Evolutionary conservation across 2,888 invertebrate genomes (phyloP).

Genomic region (Lasiommata megera): DNA sequence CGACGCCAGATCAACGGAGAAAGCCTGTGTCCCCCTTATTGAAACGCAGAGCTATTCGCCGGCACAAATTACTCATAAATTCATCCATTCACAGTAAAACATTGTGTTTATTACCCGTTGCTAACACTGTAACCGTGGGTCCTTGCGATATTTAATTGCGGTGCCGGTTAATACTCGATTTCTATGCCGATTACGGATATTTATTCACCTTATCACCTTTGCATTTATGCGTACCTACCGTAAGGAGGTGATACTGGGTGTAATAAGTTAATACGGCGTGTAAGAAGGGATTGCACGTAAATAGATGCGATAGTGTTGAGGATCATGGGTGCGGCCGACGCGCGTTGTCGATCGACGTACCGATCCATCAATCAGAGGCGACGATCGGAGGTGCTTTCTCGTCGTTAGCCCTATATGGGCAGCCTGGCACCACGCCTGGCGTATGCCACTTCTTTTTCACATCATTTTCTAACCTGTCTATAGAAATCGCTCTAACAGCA

Average conservation of each 20-base stretch:
- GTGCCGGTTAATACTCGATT: conserved; percentile 49
- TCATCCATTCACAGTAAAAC: conserved; percentile 58
- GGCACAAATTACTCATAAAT: conserved; percentile 63
- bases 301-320: conserved; percentile 25
- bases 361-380: conserved; percentile 73
- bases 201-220: conserved; percentile 53
- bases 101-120: conserved; percentile 50
- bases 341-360: conserved; percentile 37
- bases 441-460: conserved; percentile 75
- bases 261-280: conserved; percentile 9
- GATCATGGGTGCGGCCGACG: conserved; percentile 27
- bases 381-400: conserved; percentile 76
- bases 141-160: conserved; percentile 57
- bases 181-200: conserved; percentile 30
- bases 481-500: conserved; percentile 75
- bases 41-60: conserved; percentile 51
- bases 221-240: conserved; percentile 11
- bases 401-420: conserved; percentile 79
- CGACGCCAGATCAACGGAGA: conserved; percentile 60
- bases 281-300: conserved; percentile 25
- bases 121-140: conserved; percentile 50
- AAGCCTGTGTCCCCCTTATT: conserved; percentile 67
- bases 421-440: conserved; percentile 71
- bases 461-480: conserved; percentile 77
- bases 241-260: conserved; percentile 7